Evolutionary conservation across 2,113 vertebrate genomes (phyloP).

Genomic region (Corapipo altera): DNA sequence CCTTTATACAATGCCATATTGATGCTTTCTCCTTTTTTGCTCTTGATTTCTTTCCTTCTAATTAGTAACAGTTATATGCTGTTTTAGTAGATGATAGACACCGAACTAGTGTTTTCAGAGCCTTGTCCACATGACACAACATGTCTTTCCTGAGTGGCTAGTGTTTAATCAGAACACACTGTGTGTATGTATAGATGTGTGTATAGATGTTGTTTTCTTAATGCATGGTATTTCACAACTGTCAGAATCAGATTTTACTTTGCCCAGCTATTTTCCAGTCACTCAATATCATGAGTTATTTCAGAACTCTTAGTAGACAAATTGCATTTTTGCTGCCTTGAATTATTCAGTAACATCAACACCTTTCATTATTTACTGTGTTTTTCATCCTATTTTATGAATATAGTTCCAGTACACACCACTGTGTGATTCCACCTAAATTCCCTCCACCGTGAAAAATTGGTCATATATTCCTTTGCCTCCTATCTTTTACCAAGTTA

Average conservation of each 20-base stretch:
- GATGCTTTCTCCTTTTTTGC: not conserved
- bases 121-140: not conserved
- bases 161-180: not conserved
- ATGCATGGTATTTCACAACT: not conserved
- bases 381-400: not conserved
- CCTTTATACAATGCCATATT: not conserved
- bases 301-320: conserved; percentile 4
- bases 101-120: not conserved
- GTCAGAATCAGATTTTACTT: conserved; percentile 10
- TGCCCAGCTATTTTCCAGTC: not conserved
- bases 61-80: not conserved
- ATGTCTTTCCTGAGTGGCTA: not conserved
- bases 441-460: not conserved
- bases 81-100: not conserved
- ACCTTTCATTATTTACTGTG: not conserved
- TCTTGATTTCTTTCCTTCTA: not conserved
- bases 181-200: too few relatives aligned
- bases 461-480: not conserved
- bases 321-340: conserved; percentile 7
- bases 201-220: not conserved
- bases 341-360: conserved; percentile 31
- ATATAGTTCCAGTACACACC: not conserved
- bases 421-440: not conserved
- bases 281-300: not conserved
- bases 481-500: not conserved